phyloP scores from a whole-genome alignment of 2,888 invertebrate genomes.

The Hoplodrina ambigua region DNA sequence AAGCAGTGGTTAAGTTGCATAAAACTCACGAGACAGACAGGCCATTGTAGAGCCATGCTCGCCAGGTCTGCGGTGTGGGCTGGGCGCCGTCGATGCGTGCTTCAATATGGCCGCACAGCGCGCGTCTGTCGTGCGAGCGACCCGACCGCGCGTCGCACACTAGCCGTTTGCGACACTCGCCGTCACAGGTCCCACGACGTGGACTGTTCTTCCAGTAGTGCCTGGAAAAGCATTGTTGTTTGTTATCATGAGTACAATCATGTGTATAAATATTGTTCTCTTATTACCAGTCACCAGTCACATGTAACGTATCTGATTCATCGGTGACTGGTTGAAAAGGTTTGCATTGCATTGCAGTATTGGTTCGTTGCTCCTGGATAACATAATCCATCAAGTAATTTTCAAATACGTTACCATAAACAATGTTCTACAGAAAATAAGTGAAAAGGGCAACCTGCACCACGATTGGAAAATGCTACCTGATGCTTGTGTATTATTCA shows the following conservation, averaged over 20 bases:
- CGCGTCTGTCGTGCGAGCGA: constrained; percentile 95
- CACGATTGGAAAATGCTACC: too few species aligned
- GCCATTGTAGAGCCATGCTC: constrained; percentile 96
- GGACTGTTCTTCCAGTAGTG: constrained; percentile 98
- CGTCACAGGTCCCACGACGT: constrained; percentile 94
- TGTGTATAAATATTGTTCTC: too few species aligned
- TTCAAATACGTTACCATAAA: too few species aligned
- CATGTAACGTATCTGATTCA: neutral
- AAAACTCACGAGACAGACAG: constrained; percentile 96
- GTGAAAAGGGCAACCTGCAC: too few species aligned
- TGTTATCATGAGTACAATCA: too few species aligned
- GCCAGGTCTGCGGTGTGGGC: constrained; percentile 93
- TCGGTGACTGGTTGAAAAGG: neutral
- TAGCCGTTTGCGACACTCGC: constrained; percentile 95
- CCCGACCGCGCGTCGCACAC: constrained; percentile 97
- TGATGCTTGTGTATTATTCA: too few species aligned
- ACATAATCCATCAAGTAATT: neutral
- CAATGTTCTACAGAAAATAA: neutral
- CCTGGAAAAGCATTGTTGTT: constrained; percentile 80
- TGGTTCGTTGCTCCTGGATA: neutral
- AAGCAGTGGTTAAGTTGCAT: constrained; percentile 45
- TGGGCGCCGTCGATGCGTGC: constrained; percentile 95
- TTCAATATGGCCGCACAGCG: constrained; percentile 95
- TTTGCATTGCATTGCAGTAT: neutral
- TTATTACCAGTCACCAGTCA: neutral